Conservation (phyloP, 2,113 vertebrate genomes). For the Rhabdornis inornatus region DNA sequence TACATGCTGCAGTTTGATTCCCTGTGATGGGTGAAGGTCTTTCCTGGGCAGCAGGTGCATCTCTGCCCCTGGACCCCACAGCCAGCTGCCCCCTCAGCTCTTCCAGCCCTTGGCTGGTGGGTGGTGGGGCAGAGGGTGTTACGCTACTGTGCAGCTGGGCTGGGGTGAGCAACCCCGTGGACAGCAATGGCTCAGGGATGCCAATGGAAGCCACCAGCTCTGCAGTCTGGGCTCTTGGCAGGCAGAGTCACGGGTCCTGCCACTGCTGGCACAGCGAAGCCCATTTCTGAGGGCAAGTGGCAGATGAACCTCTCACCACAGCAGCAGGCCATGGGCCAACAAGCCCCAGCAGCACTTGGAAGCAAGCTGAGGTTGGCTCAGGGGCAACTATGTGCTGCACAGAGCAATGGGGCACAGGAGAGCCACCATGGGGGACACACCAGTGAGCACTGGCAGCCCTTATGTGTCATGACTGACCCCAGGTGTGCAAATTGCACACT, state of each 20-base stretch:
- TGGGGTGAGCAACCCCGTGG: background rate
- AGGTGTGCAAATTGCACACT: background rate
- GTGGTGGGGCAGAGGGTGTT: background rate
- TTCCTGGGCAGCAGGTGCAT: background rate
- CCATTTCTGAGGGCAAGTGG: background rate
- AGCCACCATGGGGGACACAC: background rate
- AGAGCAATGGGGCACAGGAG: background rate
- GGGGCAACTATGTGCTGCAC: background rate
- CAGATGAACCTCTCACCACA: background rate
- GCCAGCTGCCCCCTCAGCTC: background rate
- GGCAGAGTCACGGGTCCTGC: background rate
- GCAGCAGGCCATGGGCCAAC: background rate
- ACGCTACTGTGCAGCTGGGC: background rate
- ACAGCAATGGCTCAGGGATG: rapidly evolving
- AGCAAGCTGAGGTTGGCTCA: background rate
- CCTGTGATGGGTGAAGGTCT: background rate
- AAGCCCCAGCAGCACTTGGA: background rate
- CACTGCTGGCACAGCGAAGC: background rate
- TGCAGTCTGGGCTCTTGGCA: background rate
- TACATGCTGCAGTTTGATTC: background rate
- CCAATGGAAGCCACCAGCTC: background rate
- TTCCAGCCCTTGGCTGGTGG: background rate
- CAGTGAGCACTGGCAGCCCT: background rate
- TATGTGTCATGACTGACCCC: rapidly evolving
- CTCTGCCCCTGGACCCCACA: background rate